Conservation (phyloP, 2,113 vertebrate genomes). For the Carlito syrichta region DNA sequence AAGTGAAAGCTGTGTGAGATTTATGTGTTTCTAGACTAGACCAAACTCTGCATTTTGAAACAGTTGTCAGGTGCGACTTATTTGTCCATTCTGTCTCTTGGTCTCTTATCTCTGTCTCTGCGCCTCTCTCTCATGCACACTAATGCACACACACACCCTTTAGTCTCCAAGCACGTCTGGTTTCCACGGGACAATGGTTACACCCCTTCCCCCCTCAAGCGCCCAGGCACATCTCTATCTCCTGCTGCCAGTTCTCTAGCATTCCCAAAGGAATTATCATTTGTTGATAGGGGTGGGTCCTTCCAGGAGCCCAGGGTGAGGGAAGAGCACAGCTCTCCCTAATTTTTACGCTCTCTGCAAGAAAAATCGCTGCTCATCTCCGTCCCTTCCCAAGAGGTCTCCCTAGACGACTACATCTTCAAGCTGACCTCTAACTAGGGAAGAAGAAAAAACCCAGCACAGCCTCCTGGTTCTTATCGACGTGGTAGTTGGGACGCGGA, state of each 20-base stretch:
- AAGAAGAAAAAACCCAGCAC: background rate
- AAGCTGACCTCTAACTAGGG: background rate
- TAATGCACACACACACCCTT: background rate
- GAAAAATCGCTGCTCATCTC: background rate
- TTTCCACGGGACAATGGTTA: background rate
- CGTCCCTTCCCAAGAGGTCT: background rate
- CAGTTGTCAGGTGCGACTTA: background rate
- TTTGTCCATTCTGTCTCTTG: background rate
- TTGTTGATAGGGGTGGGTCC: background rate
- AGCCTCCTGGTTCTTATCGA: background rate
- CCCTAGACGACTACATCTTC: background rate
- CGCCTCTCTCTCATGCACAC: background rate
- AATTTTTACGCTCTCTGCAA: constrained; percentile 21
- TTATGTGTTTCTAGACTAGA: background rate
- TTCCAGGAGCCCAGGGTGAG: background rate
- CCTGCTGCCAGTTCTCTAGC: background rate
- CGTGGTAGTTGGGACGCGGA: accelerated
- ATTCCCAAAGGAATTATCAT: background rate
- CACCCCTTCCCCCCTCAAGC: background rate
- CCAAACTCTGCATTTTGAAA: constrained; percentile 17
- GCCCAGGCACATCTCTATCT: background rate
- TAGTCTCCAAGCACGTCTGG: background rate
- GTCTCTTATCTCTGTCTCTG: background rate
- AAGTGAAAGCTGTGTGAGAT: background rate
- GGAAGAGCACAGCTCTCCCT: background rate